These are phyloP conservation scores for Apodemus agrarius DNA, from an alignment of 2,797 vertebrate genomes.

Conservation along the genomic window DNA sequence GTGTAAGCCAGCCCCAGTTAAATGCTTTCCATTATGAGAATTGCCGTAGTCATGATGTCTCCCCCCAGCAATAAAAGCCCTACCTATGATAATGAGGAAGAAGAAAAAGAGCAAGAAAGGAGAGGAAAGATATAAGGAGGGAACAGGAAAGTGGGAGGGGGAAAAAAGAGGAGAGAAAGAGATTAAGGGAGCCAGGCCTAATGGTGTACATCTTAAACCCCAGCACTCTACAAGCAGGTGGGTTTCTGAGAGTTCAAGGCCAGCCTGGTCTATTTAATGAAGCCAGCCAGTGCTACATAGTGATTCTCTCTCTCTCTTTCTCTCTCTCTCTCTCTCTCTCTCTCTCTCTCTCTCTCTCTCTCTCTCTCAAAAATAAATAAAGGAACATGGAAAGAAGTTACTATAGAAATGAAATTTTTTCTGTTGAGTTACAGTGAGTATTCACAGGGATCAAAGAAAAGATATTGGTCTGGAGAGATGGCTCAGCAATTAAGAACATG, in stretches of 20 bases:
- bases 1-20: neutral
- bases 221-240: neutral
- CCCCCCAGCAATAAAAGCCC: neutral
- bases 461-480: neutral
- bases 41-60: neutral
- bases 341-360: too few species aligned
- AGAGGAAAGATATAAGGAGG: neutral
- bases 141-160: too few species aligned
- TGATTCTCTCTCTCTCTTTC: neutral
- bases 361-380: neutral
- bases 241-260: neutral
- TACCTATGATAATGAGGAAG: neutral
- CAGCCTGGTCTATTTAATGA: neutral
- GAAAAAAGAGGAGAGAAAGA: neutral
- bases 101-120: neutral
- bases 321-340: too few species aligned
- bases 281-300: neutral
- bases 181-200: neutral
- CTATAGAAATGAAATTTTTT: neutral
- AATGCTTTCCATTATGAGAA: neutral
- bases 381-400: neutral
- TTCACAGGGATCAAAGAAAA: neutral
- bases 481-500: neutral
- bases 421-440: neutral
- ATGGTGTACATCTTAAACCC: neutral